Evolutionary conservation across 2,888 invertebrate species (phyloP).

Genomic region (Steinernema scapterisci): DNA sequence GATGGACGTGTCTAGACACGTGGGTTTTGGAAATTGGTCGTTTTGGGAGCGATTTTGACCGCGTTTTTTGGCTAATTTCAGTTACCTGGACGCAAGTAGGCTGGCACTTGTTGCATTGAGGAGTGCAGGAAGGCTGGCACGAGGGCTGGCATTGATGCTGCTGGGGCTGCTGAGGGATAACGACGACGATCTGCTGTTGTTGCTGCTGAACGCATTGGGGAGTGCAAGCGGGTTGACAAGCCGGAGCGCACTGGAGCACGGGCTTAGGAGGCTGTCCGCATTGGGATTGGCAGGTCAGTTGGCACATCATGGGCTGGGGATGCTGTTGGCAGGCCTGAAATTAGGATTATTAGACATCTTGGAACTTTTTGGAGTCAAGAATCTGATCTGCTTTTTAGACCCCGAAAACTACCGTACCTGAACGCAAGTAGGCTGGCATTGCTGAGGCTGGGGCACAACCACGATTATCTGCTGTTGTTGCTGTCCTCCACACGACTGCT

Average conservation of each 20-base stretch:
- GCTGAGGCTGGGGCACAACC: constrained; percentile 15
- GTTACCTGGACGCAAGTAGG: constrained; percentile 17
- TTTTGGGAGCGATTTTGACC: too few species aligned
- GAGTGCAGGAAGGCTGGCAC: constrained; percentile 20
- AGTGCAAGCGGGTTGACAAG: constrained; percentile 19
- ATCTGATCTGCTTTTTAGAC: too few species aligned
- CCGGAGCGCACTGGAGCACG: constrained; percentile 24
- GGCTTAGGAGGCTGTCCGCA: constrained; percentile 3
- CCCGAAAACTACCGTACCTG: background rate
- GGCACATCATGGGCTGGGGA: constrained; percentile 18
- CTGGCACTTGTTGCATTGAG: constrained; percentile 24
- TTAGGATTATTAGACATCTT: too few species aligned
- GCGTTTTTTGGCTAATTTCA: too few species aligned
- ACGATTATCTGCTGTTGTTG: constrained; percentile 23
- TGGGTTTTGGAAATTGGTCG: too few species aligned
- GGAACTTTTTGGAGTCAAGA: too few species aligned
- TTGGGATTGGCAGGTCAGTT: constrained; percentile 19
- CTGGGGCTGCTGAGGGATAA: constrained; percentile 8
- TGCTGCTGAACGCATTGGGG: constrained; percentile 29
- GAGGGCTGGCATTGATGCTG: constrained; percentile 11
- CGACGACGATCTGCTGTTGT: constrained; percentile 18
- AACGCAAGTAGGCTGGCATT: background rate
- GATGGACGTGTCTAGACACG: too few species aligned
- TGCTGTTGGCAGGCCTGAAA: background rate
- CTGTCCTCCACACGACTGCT: constrained; percentile 14